Evolutionary conservation across 2,888 invertebrate genomes (phyloP), one percentile per base, ranked within the genome.

Genomic region (Caenorhabditis wallacei): DNA sequence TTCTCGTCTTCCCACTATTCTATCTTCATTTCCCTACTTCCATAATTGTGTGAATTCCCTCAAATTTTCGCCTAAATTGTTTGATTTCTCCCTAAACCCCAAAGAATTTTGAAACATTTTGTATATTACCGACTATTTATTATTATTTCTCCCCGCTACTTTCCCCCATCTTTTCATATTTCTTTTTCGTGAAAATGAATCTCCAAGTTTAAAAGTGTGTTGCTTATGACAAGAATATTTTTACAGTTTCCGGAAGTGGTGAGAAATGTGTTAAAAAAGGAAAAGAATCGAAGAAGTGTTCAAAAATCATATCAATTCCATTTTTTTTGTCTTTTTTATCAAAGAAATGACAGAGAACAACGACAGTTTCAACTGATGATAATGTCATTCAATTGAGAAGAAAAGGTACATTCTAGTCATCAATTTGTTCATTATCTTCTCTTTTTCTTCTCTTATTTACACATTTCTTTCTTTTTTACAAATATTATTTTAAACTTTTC

Each of bases 81-180:
- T 18, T n/a, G n/a, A n/a, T n/a, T n/a, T n/a, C n/a, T 16, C 2
- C 63, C 54, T 53, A 64, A 63, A 43, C n/a, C n/a, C n/a, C n/a
- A 18, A 74, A 56, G 46, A 54, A 22, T n/a, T 54, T 64, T 54
- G 20, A 63, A 2, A 18, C 11, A 64, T 64, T 64, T 56, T 74
- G 74, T 74, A 64, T 56, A 74, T 64, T 64, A 30, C 11, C 24
- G 53, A 54, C 22, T 48, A 48, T 64, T 51, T 51, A 51, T 64
- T 64, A 18, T 61, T 40, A 26, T 26, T 26, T 43, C 20, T 13
- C 46, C 43, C 46, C 24, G 5, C 43, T 7, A 26, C 24, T 30
- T 54, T 30, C 35, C 30, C n/a, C n/a, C n/a, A n/a, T n/a, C 18
- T 46, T 20, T 22, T 51, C 68, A 53, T 70, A 53, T 63, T 79